Conservation (phyloP, 2,888 invertebrate genomes). For the Hemicrepidius hirtus region DNA sequence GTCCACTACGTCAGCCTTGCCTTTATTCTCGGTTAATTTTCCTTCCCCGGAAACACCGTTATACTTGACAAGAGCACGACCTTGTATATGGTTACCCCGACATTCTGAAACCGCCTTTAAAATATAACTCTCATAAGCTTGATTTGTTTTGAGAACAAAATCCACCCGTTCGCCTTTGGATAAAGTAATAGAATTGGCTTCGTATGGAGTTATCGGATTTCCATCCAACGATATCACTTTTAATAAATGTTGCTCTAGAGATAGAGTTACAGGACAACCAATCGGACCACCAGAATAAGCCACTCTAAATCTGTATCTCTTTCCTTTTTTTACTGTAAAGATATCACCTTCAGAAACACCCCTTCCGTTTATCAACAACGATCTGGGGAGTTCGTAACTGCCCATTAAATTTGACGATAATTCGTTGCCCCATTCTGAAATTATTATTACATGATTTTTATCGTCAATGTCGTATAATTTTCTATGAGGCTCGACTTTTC, state of each 20-base stretch:
- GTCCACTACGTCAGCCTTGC: neutral
- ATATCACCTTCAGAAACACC: conserved; percentile 70
- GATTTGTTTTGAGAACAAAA: conserved; percentile 81
- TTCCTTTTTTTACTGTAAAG: conserved; percentile 76
- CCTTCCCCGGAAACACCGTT: conserved; percentile 56
- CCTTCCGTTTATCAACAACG: conserved; percentile 80
- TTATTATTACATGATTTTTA: conserved; percentile 80
- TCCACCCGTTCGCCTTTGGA: conserved; percentile 85
- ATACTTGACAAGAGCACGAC: conserved; percentile 75
- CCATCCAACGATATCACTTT: conserved; percentile 83
- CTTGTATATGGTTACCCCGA: conserved; percentile 73
- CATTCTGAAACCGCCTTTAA: conserved; percentile 76
- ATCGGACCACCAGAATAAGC: conserved; percentile 79
- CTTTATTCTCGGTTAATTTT: conserved; percentile 20
- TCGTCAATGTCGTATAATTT: conserved; percentile 83
- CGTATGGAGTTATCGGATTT: conserved; percentile 76
- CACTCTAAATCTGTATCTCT: conserved; percentile 79
- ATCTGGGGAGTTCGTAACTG: conserved; percentile 71
- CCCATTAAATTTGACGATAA: conserved; percentile 71
- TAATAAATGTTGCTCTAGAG: conserved; percentile 79
- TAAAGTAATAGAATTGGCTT: conserved; percentile 76
- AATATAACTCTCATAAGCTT: conserved; percentile 76
- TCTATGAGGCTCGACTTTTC: conserved; percentile 76
- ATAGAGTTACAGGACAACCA: conserved; percentile 82
- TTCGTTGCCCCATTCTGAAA: conserved; percentile 79